Evolutionary conservation across 1,140 invertebrate species (phyloP).

Genomic region (Pseudomyrmex cubaensis): DNA sequence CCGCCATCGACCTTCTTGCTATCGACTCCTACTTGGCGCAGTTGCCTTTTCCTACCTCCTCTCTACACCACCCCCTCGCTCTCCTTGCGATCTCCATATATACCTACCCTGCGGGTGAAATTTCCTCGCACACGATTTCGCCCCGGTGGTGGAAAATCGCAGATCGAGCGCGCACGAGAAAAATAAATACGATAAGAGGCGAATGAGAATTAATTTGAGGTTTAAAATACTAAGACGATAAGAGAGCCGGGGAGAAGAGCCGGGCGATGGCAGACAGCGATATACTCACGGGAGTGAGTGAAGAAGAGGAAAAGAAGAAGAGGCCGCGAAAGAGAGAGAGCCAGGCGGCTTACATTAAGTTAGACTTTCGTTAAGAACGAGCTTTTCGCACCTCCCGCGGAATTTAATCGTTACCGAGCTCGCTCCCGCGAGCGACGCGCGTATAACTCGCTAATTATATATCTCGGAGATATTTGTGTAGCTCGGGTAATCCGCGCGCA

Average conservation of each 20-base stretch:
- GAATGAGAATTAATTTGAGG: constrained; percentile 74
- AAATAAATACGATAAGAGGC: constrained; percentile 75
- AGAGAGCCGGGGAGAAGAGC: constrained; percentile 21
- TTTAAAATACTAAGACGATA: constrained; percentile 69
- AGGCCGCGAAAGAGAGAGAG: background rate
- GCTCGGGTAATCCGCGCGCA: constrained; percentile 54
- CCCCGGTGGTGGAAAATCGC: constrained; percentile 9
- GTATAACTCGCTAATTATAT: constrained; percentile 57
- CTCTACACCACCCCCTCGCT: constrained; percentile 36
- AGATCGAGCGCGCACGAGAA: constrained; percentile 39
- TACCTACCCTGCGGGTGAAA: constrained; percentile 19
- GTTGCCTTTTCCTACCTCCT: constrained; percentile 40
- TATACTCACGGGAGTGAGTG: no score
- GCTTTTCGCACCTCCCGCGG: constrained; percentile 56
- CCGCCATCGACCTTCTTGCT: constrained; percentile 61
- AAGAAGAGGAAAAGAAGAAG: no score
- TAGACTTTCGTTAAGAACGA: constrained; percentile 50
- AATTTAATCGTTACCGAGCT: constrained; percentile 57
- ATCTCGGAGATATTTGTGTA: constrained; percentile 53
- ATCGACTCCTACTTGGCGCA: constrained; percentile 65
- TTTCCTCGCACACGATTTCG: constrained; percentile 40
- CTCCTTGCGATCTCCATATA: constrained; percentile 40
- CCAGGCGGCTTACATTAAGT: constrained; percentile 52
- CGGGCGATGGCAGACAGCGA: constrained; percentile 5
- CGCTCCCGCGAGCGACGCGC: constrained; percentile 30